Evolutionary conservation across 2,113 vertebrate species (phyloP), one percentile per base, ranked within the genome.

Genomic region (Epinephelus fuscoguttatus): DNA sequence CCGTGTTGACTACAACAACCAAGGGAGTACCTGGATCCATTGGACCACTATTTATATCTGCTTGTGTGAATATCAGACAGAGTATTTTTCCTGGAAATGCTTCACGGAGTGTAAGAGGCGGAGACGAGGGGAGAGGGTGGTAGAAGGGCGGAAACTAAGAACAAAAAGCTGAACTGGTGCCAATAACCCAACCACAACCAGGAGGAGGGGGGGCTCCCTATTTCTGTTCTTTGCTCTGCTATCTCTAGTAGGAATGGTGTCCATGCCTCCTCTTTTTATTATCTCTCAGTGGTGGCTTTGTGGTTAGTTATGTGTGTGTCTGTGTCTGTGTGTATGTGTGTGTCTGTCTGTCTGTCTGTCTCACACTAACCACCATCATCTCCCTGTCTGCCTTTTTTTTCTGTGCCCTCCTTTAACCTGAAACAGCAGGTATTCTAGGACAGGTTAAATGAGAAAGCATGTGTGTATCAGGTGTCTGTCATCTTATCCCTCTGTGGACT

Each of bases 101-200:
- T 75, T 84, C 75, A 47, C 74, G 55, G n/a, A 63, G 78, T 81
- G 68, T 82, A 75, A 70, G 72, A 79, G 76, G 56, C 53, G 27
- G 49, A 77, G 84, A 78, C 80, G 75, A 84, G 73, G 69, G 78
- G 81, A 78, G 86, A 81, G 57, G 80, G 82, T 69, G 86, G 80
- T 70, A 81, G 71, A 82, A 75, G 83, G 73, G 77, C 75, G 86
- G 90, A 89, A 88, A 89, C 88, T 80, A 85, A 84, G 89, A 92
- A 93, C 91, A 94, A 93, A 94, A 92, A 91, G 85, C 92, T 93
- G 91, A 93, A 86, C 81, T 75, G 33, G 68, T 93, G 92, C 92
- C 91, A 93, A 84, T 85, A 91, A 89, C 83, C 75, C 81, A 91
- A 88, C 80, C 87, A 87, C 79, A 84, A 75, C 61, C 53, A 66